These are phyloP conservation scores for Xenopus borealis DNA, from an alignment of 2,113 vertebrate species.

Conservation along the genomic window DNA sequence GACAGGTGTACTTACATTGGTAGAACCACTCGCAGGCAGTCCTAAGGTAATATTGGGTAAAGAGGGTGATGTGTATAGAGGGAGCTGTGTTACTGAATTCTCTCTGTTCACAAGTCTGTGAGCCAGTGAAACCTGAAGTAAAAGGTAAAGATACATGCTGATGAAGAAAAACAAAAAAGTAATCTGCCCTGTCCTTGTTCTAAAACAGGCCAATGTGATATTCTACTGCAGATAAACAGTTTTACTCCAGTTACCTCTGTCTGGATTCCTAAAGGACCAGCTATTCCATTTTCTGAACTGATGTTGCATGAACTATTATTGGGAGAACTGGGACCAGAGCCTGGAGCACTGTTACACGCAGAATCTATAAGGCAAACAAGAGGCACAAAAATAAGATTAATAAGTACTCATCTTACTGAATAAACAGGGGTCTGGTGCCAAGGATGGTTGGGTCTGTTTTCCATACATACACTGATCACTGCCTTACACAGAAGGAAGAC, in stretches of 20 bases:
- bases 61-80: slow-evolving; percentile 93
- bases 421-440: too few species aligned
- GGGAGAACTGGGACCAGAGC: slow-evolving; percentile 94
- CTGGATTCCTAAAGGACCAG: slow-evolving; percentile 73
- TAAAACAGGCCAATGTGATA: too few species aligned
- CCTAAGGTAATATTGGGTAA: slow-evolving; percentile 96
- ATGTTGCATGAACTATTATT: slow-evolving; percentile 97
- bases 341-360: slow-evolving; percentile 92
- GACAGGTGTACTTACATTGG: slow-evolving; percentile 70
- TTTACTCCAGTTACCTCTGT: slow-evolving; percentile 74
- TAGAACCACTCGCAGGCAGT: slow-evolving; percentile 86
- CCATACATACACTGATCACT: too few species aligned
- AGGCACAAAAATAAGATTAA: too few species aligned
- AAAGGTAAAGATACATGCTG: slow-evolving; percentile 1
- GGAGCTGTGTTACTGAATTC: slow-evolving; percentile 81
- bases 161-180: too few species aligned
- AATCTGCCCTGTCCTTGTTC: too few species aligned
- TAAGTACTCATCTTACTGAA: too few species aligned
- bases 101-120: slow-evolving; percentile 84
- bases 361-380: slow-evolving; percentile 70
- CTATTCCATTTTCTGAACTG: slow-evolving; percentile 84
- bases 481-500: too few species aligned
- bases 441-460: too few species aligned
- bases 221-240: too few species aligned
- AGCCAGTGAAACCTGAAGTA: slow-evolving; percentile 77